phyloP scores from a whole-genome alignment of 2,888 invertebrate genomes.

The Cryptocephalus primarius region DNA sequence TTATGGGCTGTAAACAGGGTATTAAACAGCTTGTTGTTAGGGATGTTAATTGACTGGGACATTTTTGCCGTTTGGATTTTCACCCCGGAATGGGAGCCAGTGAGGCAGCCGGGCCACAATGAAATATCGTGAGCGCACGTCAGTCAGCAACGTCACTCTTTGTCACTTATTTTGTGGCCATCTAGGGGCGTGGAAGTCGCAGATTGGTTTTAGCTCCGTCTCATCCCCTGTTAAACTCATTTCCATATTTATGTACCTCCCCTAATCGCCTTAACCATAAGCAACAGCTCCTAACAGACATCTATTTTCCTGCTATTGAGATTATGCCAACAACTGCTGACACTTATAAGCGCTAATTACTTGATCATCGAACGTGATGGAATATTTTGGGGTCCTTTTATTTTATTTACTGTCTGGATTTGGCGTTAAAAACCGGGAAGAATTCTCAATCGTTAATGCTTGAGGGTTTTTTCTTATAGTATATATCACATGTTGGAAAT shows the following conservation, averaged over 20 bases:
- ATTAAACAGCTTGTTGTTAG: too few species aligned
- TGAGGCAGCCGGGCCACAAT: background rate
- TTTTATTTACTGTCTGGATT: background rate
- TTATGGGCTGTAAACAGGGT: too few species aligned
- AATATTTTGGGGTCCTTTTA: slow-evolving; percentile 3
- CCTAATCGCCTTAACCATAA: slow-evolving; percentile 24
- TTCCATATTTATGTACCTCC: slow-evolving; percentile 21
- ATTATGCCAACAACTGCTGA: slow-evolving; percentile 24
- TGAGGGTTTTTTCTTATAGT: too few species aligned
- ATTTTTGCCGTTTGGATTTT: background rate
- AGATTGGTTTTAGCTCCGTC: slow-evolving; percentile 31
- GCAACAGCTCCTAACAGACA: slow-evolving; percentile 13
- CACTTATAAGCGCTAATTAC: slow-evolving; percentile 23
- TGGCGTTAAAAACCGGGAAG: background rate
- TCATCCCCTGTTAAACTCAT: slow-evolving; percentile 23
- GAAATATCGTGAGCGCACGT: background rate
- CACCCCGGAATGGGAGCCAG: background rate
- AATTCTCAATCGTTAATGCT: background rate
- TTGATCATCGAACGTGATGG: slow-evolving; percentile 10
- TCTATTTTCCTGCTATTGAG: slow-evolving; percentile 20
- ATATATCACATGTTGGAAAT: too few species aligned
- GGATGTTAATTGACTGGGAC: background rate
- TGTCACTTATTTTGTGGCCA: slow-evolving; percentile 1
- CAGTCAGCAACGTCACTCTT: background rate
- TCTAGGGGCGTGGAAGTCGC: slow-evolving; percentile 8